Evolutionary conservation across 2,113 vertebrate genomes (phyloP).

Genomic region (Cephalophus harveyi): DNA sequence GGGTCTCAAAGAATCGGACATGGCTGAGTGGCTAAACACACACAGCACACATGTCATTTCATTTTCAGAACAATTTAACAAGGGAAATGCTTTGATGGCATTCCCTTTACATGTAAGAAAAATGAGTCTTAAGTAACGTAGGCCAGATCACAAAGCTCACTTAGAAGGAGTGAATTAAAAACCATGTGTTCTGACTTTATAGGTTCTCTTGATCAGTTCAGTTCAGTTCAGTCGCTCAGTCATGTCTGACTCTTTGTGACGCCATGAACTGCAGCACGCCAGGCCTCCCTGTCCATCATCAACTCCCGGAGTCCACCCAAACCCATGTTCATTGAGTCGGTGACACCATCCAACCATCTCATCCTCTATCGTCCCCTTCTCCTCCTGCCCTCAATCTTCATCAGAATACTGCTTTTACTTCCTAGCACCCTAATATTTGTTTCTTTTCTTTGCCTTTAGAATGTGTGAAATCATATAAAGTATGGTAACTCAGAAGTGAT

Average conservation of each 20-base stretch:
- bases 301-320: background rate
- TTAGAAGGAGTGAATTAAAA: background rate
- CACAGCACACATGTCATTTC: background rate
- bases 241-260: fast-evolving
- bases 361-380: background rate
- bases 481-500: background rate
- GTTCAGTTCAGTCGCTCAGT: background rate
- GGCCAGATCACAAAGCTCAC: background rate
- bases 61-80: background rate
- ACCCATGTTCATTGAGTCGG: background rate
- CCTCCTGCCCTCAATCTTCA: background rate
- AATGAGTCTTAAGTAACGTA: background rate
- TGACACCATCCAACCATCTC: background rate
- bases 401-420: background rate
- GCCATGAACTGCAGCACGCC: background rate
- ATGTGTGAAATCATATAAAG: background rate
- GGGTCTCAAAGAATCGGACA: too few relatives aligned
- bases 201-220: background rate
- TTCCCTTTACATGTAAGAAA: background rate
- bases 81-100: background rate
- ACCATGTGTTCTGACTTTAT: background rate
- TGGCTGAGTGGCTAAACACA: background rate
- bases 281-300: background rate
- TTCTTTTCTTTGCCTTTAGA: background rate
- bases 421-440: background rate